Base-by-base conservation (phyloP, 2,113 vertebrate species). In the Sceloporus tristichus region DNA sequence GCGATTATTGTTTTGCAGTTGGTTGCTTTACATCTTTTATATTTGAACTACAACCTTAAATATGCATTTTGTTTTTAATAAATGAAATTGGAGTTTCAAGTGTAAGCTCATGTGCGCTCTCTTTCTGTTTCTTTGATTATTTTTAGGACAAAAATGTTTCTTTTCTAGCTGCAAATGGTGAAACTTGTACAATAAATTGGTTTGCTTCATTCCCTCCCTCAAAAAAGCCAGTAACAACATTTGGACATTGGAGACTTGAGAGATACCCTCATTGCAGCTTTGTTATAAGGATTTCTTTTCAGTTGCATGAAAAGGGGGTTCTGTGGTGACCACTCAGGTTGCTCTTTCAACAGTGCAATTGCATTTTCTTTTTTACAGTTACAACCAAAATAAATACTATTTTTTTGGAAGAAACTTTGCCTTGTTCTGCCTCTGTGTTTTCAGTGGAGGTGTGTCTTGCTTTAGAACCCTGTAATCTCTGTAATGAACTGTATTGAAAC, bases 281-380 rank as follows among this genome's bases (percentile, higher is more conserved):
- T 86, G 21, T 85, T 5, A 9, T 9, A 94, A 59, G 66, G 83
- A 81, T 92, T 90, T 87, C 78, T 90, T 80, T 94, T 90, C 87
- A 76, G 75, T 94, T 93, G 91, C 85, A 79, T 85, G 77, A 91
- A 92, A 90, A 84, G 89, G 66, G 94, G 82, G 83, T 88, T n/a
- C 79, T 90, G 82, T 94, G 92, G 92, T 94, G 89, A 65, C n/a
- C 90, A 92, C 91, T 74, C 94, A 92, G 88, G 94, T 96, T 95
- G 95, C 89, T 96, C 90, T 93, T 78, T 92, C 91, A 95, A 95
- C 95, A 95, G 95, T 97, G 95, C 96, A 97, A 93, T 96, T 68
- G 48, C 74, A 13, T 59, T 84, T 34, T 93, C 91, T 94, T 92
- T 87, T 96, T 95, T 95, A 95, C 95, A 95, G 96, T 96, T 96